phyloP scores from a whole-genome alignment of 2,797 vertebrate species.

The Trachurus trachurus region DNA sequence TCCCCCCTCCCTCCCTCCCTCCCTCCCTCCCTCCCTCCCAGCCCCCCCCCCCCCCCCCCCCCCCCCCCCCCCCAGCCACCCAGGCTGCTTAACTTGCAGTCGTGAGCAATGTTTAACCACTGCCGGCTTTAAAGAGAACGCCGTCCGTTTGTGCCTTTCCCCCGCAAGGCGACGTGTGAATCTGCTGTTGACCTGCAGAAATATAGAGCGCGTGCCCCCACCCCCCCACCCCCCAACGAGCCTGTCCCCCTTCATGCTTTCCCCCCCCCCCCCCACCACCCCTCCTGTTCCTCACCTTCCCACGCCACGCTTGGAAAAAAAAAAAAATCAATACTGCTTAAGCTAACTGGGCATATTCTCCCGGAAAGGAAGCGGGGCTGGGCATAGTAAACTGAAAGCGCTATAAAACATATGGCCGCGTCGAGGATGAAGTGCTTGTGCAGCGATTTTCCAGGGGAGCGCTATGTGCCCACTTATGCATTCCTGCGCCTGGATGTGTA shows the following conservation, averaged over 20 bases:
- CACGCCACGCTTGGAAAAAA: slow-evolving; percentile 25
- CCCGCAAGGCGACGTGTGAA: slow-evolving; percentile 41
- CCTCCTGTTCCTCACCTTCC: slow-evolving; percentile 43
- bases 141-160: slow-evolving; percentile 48
- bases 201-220: slow-evolving; percentile 25
- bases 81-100: slow-evolving; percentile 44
- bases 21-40: slow-evolving; percentile 10
- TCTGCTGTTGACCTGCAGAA: slow-evolving; percentile 62
- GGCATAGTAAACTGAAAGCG: slow-evolving; percentile 68
- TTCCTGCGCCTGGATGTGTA: slow-evolving; percentile 70
- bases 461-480: slow-evolving; percentile 69
- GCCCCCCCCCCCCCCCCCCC: neutral
- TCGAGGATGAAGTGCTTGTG: slow-evolving; percentile 69
- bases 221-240: slow-evolving; percentile 31
- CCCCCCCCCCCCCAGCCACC: slow-evolving; percentile 21
- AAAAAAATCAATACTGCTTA: slow-evolving; percentile 72
- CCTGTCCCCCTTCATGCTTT: slow-evolving; percentile 30
- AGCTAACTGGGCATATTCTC: slow-evolving; percentile 74
- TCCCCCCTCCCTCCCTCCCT: neutral
- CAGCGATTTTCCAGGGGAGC: slow-evolving; percentile 60
- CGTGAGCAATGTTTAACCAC: slow-evolving; percentile 63
- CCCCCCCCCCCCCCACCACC: slow-evolving; percentile 4
- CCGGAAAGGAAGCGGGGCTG: slow-evolving; percentile 49
- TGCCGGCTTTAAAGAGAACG: slow-evolving; percentile 42
- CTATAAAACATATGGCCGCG: slow-evolving; percentile 79